Percentiles rank a stretch among this genome's conserved stretches.
Evolutionary conservation across 2,113 vertebrate species (phyloP).

Genomic region (Trogon melanurus): DNA sequence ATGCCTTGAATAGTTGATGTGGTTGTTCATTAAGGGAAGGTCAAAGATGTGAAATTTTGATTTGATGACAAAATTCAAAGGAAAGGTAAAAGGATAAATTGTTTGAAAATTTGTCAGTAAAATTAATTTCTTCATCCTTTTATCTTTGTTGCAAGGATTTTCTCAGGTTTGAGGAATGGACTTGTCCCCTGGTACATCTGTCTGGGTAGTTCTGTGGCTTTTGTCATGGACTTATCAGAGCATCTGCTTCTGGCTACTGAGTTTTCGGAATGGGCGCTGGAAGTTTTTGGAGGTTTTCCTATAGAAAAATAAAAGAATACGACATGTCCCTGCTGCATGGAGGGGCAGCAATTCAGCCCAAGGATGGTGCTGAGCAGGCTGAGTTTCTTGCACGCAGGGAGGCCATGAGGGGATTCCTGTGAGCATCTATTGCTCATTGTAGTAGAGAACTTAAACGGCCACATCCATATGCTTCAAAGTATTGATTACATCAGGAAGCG

Average conservation of each 20-base stretch:
- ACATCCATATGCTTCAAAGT: background rate
- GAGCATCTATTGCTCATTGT: constrained; percentile 17
- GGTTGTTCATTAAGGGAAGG: constrained; percentile 10
- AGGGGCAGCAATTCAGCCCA: background rate
- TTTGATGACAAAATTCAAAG: background rate
- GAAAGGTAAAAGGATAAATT: background rate
- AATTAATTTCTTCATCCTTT: background rate
- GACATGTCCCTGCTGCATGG: background rate
- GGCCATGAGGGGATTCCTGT: background rate
- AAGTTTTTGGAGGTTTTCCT: background rate
- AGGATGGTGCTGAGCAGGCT: background rate
- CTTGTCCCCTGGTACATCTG: background rate
- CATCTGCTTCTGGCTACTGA: background rate
- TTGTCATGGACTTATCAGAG: background rate
- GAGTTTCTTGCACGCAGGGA: background rate
- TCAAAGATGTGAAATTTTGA: background rate
- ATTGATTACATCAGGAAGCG: background rate
- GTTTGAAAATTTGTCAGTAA: background rate
- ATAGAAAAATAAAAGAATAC: background rate
- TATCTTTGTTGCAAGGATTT: background rate
- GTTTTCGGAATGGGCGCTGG: background rate
- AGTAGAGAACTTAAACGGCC: constrained; percentile 27
- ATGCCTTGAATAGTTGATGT: background rate
- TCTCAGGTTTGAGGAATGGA: background rate
- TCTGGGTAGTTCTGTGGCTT: background rate